Evolutionary conservation across 1,140 invertebrate species (phyloP).

Genomic region (Gonioctena quinquepunctata): DNA sequence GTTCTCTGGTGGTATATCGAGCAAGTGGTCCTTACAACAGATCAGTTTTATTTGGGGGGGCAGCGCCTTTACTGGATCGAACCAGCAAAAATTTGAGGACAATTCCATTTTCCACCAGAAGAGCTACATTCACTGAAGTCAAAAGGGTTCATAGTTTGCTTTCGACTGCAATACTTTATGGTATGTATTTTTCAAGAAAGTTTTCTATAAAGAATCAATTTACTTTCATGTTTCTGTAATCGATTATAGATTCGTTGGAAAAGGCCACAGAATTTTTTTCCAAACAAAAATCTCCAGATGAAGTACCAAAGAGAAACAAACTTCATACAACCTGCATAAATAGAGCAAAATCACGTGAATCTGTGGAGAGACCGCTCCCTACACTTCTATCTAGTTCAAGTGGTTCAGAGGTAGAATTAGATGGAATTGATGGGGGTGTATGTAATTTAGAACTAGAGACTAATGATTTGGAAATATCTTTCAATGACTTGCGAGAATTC

Average conservation of each 20-base stretch:
- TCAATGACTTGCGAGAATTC: slow-evolving; percentile 59
- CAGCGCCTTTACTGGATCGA: slow-evolving; percentile 69
- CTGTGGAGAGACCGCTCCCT: slow-evolving; percentile 58
- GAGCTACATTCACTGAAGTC: slow-evolving; percentile 82
- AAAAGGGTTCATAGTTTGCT: slow-evolving; percentile 75
- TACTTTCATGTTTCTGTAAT: no score
- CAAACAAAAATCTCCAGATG: slow-evolving; percentile 34
- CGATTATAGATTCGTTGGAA: slow-evolving; percentile 42
- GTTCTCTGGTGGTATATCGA: slow-evolving; percentile 78
- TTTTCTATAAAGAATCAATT: no score
- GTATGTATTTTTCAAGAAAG: no score
- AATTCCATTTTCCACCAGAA: slow-evolving; percentile 81
- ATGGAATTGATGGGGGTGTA: not conserved
- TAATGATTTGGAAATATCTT: slow-evolving; percentile 53
- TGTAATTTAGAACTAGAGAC: not conserved
- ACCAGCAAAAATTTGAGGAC: slow-evolving; percentile 69
- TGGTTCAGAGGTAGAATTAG: slow-evolving; percentile 25
- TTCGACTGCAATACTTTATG: slow-evolving; percentile 60
- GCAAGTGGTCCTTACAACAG: slow-evolving; percentile 76
- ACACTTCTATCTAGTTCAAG: slow-evolving; percentile 22
- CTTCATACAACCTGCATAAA: slow-evolving; percentile 52
- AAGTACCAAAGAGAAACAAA: slow-evolving; percentile 36
- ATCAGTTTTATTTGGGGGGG: slow-evolving; percentile 75
- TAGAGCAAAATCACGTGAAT: slow-evolving; percentile 61
- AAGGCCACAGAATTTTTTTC: slow-evolving; percentile 27